Percentiles rank a stretch among this genome's conserved stretches.
Conservation (phyloP, 2,797 vertebrate genomes). For the Hydrolagus colliei region DNA sequence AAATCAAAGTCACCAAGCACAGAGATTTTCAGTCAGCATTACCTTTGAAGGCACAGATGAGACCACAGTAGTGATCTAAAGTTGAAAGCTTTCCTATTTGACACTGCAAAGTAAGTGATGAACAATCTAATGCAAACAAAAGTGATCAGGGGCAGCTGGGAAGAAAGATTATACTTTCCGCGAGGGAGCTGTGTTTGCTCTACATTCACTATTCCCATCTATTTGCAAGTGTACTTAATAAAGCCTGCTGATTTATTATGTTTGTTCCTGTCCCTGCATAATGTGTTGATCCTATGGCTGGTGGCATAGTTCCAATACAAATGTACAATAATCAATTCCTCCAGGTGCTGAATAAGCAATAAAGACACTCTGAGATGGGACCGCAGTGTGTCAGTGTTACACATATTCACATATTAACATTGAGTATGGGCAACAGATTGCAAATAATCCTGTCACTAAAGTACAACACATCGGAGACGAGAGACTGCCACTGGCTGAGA, state of each 20-base stretch:
- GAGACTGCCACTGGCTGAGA: not conserved
- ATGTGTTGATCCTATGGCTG: not conserved
- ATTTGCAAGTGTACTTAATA: not conserved
- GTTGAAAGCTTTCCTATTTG: not conserved
- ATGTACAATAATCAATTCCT: not conserved
- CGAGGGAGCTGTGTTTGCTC: not conserved
- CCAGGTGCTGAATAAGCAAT: not conserved
- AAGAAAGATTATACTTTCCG: not conserved
- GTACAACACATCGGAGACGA: not conserved
- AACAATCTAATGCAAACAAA: not conserved
- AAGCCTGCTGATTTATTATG: not conserved
- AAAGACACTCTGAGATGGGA: not conserved
- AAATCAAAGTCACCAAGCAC: not conserved
- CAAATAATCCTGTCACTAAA: not conserved
- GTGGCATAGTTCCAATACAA: constrained; percentile 2
- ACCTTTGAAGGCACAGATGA: not conserved
- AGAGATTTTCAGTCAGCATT: not conserved
- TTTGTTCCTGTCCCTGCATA: not conserved
- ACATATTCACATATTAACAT: not conserved
- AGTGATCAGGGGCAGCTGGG: not conserved
- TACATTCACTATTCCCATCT: not conserved
- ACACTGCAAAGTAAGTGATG: constrained; percentile 6
- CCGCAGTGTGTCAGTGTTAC: not conserved
- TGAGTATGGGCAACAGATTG: not conserved
- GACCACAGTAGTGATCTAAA: not conserved